Evolutionary conservation across 2,888 invertebrate genomes (phyloP).

Genomic region (Caenorhabditis doughertyi): DNA sequence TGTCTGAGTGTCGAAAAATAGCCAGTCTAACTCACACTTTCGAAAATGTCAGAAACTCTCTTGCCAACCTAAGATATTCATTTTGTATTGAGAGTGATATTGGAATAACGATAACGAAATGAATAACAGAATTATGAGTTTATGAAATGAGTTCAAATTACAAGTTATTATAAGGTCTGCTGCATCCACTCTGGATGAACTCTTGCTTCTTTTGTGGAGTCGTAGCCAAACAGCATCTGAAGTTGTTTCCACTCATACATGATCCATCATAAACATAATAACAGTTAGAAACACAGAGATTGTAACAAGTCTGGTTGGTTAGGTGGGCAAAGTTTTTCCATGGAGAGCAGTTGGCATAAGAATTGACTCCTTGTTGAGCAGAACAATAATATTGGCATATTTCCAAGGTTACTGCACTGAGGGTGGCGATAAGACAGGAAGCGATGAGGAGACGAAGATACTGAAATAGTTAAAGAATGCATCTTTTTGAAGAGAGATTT

Average conservation of each 20-base stretch:
- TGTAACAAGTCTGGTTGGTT: not conserved
- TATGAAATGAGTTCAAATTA: too few species aligned
- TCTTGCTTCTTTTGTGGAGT: not conserved
- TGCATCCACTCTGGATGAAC: not conserved
- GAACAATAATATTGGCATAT: conserved; percentile 5
- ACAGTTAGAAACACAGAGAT: conserved; percentile 9
- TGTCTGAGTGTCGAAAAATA: too few species aligned
- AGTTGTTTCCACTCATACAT: not conserved
- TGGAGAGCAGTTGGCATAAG: conserved; percentile 17
- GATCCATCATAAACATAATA: conserved; percentile 7
- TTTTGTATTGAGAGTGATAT: too few species aligned
- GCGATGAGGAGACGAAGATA: not conserved
- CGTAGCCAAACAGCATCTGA: conserved; percentile 4
- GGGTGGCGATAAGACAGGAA: not conserved
- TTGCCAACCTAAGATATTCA: too few species aligned
- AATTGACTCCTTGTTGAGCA: not conserved
- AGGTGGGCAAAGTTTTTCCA: not conserved
- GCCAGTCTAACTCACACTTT: too few species aligned
- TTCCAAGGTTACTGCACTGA: not conserved
- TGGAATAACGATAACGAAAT: too few species aligned
- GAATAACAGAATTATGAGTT: too few species aligned
- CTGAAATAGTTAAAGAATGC: not conserved
- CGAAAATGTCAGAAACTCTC: too few species aligned
- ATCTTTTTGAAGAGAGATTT: too few species aligned
- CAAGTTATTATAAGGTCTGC: conserved; percentile 5